Percentiles rank a stretch among this genome's conserved stretches.
Conservation (phyloP, 1,140 invertebrate genomes). For the Sinella curviseta region DNA sequence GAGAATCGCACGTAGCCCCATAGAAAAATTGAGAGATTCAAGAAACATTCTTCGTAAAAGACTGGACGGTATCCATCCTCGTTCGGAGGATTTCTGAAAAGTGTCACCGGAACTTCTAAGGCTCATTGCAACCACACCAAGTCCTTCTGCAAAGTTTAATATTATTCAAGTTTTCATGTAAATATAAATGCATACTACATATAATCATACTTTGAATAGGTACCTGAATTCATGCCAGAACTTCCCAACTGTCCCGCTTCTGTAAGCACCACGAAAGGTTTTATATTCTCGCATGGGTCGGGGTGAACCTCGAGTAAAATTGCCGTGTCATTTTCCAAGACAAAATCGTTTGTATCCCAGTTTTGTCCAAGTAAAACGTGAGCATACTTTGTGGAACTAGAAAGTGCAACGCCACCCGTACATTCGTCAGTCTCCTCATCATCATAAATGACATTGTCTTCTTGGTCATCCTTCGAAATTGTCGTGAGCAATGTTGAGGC, state of each 20-base stretch:
- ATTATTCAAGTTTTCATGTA: not conserved
- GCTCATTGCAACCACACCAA: conserved; percentile 37
- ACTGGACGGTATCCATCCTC: conserved; percentile 33
- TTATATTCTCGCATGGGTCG: conserved; percentile 37
- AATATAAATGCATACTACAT: not conserved
- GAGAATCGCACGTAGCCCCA: conserved; percentile 31
- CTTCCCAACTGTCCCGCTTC: conserved; percentile 40
- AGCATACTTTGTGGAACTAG: conserved; percentile 13
- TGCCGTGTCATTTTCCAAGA: conserved; percentile 36
- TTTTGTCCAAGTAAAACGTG: conserved; percentile 40
- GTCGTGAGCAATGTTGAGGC: not conserved
- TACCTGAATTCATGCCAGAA: conserved; percentile 33
- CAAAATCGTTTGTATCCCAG: conserved; percentile 37
- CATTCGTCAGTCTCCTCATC: conserved; percentile 27
- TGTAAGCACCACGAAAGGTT: conserved; percentile 32
- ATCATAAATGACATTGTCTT: not conserved
- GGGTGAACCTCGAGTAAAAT: conserved; percentile 40
- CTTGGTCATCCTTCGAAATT: not conserved
- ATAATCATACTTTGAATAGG: not conserved
- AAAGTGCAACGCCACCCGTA: conserved; percentile 37
- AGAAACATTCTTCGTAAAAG: conserved; percentile 38
- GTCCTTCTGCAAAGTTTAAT: conserved; percentile 6
- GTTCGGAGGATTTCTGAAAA: not conserved
- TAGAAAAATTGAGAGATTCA: conserved; percentile 29
- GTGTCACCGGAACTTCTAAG: conserved; percentile 30